Percentiles rank a stretch among this genome's conserved stretches.
Conservation (phyloP, 2,797 vertebrate species). For the Macropodus opercularis region DNA sequence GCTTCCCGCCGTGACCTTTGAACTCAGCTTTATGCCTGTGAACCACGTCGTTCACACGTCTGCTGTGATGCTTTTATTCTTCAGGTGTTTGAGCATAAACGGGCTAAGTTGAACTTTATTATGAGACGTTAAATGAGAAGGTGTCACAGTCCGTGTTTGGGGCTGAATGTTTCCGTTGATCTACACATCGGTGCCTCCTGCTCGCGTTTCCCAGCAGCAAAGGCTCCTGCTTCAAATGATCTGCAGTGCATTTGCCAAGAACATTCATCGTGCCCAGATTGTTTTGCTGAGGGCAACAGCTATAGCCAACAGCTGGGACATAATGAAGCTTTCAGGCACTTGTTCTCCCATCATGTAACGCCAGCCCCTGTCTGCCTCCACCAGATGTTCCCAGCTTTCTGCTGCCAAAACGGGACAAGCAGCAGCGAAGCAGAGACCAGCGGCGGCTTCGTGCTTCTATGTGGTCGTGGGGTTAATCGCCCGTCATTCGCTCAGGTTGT, state of each 20-base stretch:
- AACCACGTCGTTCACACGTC: conserved; percentile 19
- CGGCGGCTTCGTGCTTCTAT: conserved; percentile 61
- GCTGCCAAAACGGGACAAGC: conserved; percentile 58
- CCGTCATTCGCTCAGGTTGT: conserved; percentile 53
- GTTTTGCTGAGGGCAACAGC: conserved; percentile 79
- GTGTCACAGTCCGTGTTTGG: too few species aligned
- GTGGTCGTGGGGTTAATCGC: conserved; percentile 76
- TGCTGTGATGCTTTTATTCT: background rate
- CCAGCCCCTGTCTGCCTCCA: conserved; percentile 78
- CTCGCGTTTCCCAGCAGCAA: conserved; percentile 30
- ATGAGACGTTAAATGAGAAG: too few species aligned
- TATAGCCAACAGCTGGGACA: conserved; percentile 81
- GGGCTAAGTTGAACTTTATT: too few species aligned
- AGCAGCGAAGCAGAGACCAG: conserved; percentile 45
- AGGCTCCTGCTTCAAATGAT: conserved; percentile 56
- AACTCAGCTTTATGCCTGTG: conserved; percentile 28
- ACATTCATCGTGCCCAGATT: conserved; percentile 65
- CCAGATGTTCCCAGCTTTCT: conserved; percentile 75
- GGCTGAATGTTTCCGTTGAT: background rate
- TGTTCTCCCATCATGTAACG: conserved; percentile 73
- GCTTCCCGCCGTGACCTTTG: conserved; percentile 28
- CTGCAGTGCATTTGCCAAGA: conserved; percentile 63
- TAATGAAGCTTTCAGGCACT: conserved; percentile 77
- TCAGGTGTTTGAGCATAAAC: too few species aligned
- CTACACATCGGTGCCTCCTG: background rate